Percentiles rank a stretch among this genome's conserved stretches.
phyloP scores from a whole-genome alignment of 2,888 invertebrate genomes.

The Pantelozetes paolii region DNA sequence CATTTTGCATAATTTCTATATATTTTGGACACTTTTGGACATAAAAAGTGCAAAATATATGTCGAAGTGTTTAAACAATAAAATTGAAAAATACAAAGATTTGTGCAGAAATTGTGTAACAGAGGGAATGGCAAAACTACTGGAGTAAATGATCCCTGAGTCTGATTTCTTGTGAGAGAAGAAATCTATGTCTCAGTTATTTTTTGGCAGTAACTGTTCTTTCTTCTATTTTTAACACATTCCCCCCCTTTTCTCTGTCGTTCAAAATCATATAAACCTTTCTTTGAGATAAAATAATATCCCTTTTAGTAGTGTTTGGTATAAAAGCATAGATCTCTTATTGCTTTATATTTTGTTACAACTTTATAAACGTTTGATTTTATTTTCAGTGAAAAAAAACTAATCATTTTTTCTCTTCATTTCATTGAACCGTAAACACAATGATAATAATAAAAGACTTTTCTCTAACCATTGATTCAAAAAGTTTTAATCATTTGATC shows the following conservation, averaged over 20 bases:
- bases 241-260: neutral
- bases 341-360: neutral
- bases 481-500: neutral
- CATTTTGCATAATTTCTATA: too few species aligned
- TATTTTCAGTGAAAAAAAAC: neutral
- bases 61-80: too few species aligned
- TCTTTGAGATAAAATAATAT: neutral
- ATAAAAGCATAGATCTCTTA: neutral
- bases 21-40: too few species aligned
- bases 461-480: neutral
- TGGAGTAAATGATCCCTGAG: conserved; percentile 14
- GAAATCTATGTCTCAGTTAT: neutral
- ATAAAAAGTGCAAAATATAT: too few species aligned
- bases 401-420: neutral
- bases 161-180: neutral
- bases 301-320: neutral
- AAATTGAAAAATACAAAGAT: too few species aligned
- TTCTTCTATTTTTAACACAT: neutral
- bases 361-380: neutral
- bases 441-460: neutral
- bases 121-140: neutral
- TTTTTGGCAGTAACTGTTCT: neutral
- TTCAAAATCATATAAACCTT: neutral
- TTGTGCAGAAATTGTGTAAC: neutral
- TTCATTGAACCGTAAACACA: neutral